Evolutionary conservation across 2,113 vertebrate species (phyloP).

Genomic region (Atrichornis clamosus): DNA sequence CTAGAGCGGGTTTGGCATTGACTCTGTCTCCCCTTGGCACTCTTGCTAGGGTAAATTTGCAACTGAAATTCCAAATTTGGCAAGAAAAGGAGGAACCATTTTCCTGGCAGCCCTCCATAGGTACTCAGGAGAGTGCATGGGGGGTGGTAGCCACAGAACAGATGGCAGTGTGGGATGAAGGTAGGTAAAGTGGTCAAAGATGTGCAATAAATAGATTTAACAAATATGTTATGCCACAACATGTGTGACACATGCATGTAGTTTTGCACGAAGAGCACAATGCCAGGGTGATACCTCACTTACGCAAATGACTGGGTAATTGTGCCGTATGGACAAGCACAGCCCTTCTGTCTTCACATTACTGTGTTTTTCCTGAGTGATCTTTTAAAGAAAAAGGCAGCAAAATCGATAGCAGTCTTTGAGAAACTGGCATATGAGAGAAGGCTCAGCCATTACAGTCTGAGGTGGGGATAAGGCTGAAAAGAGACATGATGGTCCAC

Average conservation of each 20-base stretch:
- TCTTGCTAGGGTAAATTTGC: constrained; percentile 32
- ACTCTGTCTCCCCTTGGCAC: constrained; percentile 33
- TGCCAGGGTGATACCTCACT: neutral
- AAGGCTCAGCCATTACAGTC: neutral
- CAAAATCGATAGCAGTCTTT: neutral
- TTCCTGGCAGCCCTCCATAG: constrained; percentile 35
- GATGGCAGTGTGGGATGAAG: constrained; percentile 42
- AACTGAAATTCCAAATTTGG: constrained; percentile 55
- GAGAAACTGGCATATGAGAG: neutral
- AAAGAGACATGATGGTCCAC: neutral
- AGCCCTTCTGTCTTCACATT: neutral
- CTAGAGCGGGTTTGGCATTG: neutral
- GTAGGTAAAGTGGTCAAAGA: constrained; percentile 21
- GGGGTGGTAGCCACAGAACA: constrained; percentile 29
- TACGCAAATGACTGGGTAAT: neutral
- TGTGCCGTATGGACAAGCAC: neutral
- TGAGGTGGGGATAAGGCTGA: neutral
- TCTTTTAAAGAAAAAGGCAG: constrained; percentile 17
- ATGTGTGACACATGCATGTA: constrained; percentile 22
- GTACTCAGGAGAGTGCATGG: constrained; percentile 12
- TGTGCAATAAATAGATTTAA: constrained; percentile 34
- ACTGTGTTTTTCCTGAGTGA: neutral
- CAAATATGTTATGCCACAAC: constrained; percentile 7
- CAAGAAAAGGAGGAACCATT: constrained; percentile 46
- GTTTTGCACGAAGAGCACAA: neutral